Percentiles rank a stretch among this genome's conserved stretches.
These are phyloP conservation scores for Xiphophorus birchmanni DNA, from an alignment of 2,797 vertebrate species.

Conservation along the genomic window DNA sequence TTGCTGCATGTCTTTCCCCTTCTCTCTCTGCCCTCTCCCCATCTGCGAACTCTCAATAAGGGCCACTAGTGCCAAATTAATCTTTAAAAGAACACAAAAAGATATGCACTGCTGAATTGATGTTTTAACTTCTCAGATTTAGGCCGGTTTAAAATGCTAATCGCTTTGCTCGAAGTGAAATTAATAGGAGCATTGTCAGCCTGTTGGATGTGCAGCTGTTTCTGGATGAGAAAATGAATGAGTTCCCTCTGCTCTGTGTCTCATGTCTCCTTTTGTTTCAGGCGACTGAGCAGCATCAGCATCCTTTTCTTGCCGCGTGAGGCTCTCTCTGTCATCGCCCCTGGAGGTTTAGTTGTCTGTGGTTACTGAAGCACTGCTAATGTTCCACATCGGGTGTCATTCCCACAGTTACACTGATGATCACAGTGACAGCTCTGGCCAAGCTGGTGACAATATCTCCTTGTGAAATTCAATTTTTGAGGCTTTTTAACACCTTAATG, in stretches of 20 bases:
- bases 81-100: not conserved
- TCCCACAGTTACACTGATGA: conserved; percentile 25
- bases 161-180: conserved; percentile 15
- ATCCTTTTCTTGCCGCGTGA: conserved; percentile 28
- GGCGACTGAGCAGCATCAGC: conserved; percentile 39
- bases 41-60: not conserved
- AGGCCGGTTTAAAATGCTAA: conserved; percentile 5
- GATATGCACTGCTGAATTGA: not conserved
- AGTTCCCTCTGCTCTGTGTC: conserved; percentile 26
- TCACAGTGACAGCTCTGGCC: conserved; percentile 12
- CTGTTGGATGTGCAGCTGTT: conserved; percentile 20
- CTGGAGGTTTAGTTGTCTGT: conserved; percentile 19
- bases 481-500: not conserved
- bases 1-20: not conserved
- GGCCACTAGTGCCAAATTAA: not conserved
- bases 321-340: conserved; percentile 26
- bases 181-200: conserved; percentile 18
- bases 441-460: not conserved
- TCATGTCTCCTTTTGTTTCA: conserved; percentile 46
- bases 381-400: conserved; percentile 21
- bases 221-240: conserved; percentile 30
- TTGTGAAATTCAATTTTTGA: conserved; percentile 1
- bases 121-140: not conserved
- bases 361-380: conserved; percentile 36
- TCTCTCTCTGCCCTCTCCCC: not conserved